phyloP scores from a whole-genome alignment of 2,113 vertebrate species.

The Anarhynchus alexandrinus region DNA sequence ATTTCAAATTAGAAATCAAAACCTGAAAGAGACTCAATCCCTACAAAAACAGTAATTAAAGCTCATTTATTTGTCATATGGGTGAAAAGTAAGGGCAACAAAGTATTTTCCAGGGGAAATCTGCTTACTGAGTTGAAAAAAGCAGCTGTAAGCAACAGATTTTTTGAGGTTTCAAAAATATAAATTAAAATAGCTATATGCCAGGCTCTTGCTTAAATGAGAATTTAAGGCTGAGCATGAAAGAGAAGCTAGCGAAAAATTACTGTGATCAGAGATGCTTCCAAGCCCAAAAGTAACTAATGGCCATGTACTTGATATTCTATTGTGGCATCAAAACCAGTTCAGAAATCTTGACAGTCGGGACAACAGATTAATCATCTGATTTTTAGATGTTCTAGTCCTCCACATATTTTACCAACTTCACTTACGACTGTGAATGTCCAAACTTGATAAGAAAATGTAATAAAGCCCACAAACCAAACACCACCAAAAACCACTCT shows the following conservation, averaged over 20 bases:
- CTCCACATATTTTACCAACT: not conserved
- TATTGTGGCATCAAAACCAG: not conserved
- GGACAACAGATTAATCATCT: not conserved
- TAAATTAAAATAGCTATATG: not conserved
- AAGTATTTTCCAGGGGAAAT: not conserved
- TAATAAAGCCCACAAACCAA: not conserved
- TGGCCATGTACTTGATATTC: not conserved
- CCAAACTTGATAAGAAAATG: not conserved
- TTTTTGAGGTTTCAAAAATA: not conserved
- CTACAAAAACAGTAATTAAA: constrained; percentile 47
- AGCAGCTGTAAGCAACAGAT: not conserved
- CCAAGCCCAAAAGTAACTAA: not conserved
- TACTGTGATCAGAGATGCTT: not conserved
- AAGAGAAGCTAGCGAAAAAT: not conserved
- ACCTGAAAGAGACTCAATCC: not conserved
- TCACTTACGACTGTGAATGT: not conserved
- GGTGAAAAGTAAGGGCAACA: not conserved
- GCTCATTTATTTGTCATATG: not conserved
- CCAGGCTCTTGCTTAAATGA: not conserved
- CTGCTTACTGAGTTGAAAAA: not conserved
- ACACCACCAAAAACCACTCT: not conserved
- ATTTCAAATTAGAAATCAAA: constrained; percentile 29
- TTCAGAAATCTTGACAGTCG: not conserved
- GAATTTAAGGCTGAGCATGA: not conserved
- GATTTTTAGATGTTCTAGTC: not conserved